Evolutionary conservation across 1,140 invertebrate species (phyloP).

Genomic region (Mactra quadrangularis): DNA sequence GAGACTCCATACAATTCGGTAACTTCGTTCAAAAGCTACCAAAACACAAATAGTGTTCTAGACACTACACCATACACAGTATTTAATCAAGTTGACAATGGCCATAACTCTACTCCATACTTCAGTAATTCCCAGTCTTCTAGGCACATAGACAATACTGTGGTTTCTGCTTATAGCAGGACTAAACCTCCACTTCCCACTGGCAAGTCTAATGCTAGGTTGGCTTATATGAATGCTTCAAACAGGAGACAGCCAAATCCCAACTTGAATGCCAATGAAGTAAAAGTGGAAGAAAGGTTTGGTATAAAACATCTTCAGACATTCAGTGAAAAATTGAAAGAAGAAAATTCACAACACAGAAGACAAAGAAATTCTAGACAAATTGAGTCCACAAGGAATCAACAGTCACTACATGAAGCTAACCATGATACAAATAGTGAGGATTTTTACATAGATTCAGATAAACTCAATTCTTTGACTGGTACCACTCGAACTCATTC

Average conservation of each 20-base stretch:
- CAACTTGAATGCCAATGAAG: not conserved
- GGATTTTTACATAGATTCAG: not conserved
- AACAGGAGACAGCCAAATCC: not conserved
- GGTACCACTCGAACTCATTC: slow-evolving; percentile 6
- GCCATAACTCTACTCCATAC: slow-evolving; percentile 1
- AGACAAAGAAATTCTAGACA: slow-evolving; percentile 15
- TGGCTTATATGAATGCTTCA: not conserved
- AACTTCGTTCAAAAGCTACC: slow-evolving; percentile 29
- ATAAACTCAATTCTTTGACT: not conserved
- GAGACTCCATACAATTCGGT: slow-evolving; percentile 22
- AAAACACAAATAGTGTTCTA: not conserved
- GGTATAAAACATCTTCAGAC: slow-evolving; percentile 15
- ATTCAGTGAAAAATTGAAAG: slow-evolving; percentile 14
- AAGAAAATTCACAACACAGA: slow-evolving; percentile 16
- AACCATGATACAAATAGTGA: not conserved
- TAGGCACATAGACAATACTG: slow-evolving; percentile 19
- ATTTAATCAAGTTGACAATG: not conserved
- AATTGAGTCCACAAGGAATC: not conserved
- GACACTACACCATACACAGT: not conserved
- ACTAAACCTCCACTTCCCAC: slow-evolving; percentile 20
- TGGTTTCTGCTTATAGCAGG: slow-evolving; percentile 34
- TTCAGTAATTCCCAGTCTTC: not conserved
- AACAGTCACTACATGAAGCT: not conserved
- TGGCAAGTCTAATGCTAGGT: not conserved
- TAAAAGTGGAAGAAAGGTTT: not conserved